Evolutionary conservation across 2,113 vertebrate genomes (phyloP).

Genomic region (Pungitius pungitius): DNA sequence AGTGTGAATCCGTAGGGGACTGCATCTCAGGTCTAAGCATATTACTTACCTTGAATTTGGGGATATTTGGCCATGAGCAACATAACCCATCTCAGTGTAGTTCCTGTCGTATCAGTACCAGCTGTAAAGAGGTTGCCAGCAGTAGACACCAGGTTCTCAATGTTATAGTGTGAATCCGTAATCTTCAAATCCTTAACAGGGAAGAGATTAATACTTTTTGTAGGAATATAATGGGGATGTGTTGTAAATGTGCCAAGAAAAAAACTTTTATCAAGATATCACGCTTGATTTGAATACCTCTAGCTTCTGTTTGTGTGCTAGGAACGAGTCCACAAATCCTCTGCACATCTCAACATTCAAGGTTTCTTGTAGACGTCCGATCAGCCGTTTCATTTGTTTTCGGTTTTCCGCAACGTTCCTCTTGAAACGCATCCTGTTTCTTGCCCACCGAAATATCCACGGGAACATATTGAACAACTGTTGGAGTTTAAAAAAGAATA

Average conservation of each 20-base stretch:
- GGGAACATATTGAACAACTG: background rate
- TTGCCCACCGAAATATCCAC: too few relatives aligned
- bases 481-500: background rate
- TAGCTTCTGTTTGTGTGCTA: background rate
- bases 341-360: background rate
- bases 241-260: background rate
- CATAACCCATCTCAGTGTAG: too few relatives aligned
- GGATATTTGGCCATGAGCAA: too few relatives aligned
- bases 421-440: background rate
- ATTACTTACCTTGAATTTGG: too few relatives aligned
- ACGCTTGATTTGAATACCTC: background rate
- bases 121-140: background rate
- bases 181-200: background rate
- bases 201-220: background rate
- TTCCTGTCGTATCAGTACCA: too few relatives aligned
- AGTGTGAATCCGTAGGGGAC: too few relatives aligned
- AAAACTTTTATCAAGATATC: background rate
- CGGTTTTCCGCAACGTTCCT: background rate
- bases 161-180: background rate
- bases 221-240: too few relatives aligned
- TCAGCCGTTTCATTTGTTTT: background rate
- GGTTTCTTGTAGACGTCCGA: too few relatives aligned
- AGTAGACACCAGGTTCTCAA: background rate
- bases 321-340: background rate
- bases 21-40: too few relatives aligned